Percentiles rank a stretch among this genome's conserved stretches.
Evolutionary conservation across 2,888 invertebrate species (phyloP).

Genomic region (Glaucopsyche alexis): DNA sequence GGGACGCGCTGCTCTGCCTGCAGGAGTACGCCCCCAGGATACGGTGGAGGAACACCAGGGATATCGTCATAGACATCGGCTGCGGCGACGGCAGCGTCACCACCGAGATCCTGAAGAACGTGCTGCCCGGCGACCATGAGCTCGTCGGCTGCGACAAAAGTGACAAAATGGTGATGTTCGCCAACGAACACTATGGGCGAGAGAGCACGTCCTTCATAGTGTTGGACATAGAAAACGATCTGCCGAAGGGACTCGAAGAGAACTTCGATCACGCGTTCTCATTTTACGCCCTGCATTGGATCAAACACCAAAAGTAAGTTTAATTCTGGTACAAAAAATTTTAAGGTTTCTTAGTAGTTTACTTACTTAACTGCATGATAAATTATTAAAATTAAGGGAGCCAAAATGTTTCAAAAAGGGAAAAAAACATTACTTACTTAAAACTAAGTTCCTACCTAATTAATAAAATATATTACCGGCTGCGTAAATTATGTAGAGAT

Average conservation of each 20-base stretch:
- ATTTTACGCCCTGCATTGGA: conserved; percentile 90
- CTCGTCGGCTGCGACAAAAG: conserved; percentile 86
- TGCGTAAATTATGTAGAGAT: too few species aligned
- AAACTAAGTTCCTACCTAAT: too few species aligned
- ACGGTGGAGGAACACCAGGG: conserved; percentile 72
- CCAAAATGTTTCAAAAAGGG: too few species aligned
- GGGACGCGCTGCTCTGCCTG: conserved; percentile 78
- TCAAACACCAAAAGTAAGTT: conserved; percentile 84
- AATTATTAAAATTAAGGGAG: too few species aligned
- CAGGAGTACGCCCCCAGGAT: conserved; percentile 81
- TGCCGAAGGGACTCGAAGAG: conserved; percentile 69
- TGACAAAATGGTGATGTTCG: conserved; percentile 84
- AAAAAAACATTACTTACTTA: too few species aligned
- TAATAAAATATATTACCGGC: too few species aligned
- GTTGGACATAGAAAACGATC: conserved; percentile 79
- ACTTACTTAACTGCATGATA: too few species aligned
- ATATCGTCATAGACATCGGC: conserved; percentile 84
- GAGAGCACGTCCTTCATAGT: conserved; percentile 68
- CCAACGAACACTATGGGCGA: conserved; percentile 74
- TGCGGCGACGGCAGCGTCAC: conserved; percentile 87
- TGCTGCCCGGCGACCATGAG: conserved; percentile 73
- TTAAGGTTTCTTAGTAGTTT: background rate
- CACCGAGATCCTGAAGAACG: conserved; percentile 80
- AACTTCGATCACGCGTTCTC: conserved; percentile 86
- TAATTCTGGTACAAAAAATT: background rate